Evolutionary conservation across 1,140 invertebrate species (phyloP).

Genomic region (Aphidius gifuensis): DNA sequence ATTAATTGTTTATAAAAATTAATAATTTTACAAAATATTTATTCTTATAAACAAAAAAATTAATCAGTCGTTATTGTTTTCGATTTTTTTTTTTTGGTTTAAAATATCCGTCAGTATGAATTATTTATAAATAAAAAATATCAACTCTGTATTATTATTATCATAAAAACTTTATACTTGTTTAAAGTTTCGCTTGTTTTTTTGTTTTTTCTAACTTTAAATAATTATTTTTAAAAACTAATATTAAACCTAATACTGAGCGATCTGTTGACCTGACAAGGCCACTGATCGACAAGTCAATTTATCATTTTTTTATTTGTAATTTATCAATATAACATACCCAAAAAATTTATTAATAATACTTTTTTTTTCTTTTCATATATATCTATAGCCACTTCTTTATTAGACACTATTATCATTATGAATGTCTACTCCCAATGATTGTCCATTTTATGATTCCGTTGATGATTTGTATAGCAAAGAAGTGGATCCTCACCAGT

Average conservation of each 20-base stretch:
- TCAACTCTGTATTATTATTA: neutral
- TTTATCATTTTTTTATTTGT: conserved; percentile 7
- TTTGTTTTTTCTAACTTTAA: conserved; percentile 7
- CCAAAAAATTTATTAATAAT: conserved; percentile 24
- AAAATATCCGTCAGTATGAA: neutral
- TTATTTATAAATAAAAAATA: neutral
- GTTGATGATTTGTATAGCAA: conserved; percentile 51
- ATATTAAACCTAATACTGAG: conserved; percentile 23
- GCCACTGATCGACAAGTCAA: conserved; percentile 17
- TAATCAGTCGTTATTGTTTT: no score
- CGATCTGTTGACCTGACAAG: conserved; percentile 14
- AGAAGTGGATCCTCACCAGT: conserved; percentile 45
- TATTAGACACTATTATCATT: conserved; percentile 11
- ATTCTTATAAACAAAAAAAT: no score
- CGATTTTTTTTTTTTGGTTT: no score
- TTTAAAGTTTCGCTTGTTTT: neutral
- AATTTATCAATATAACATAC: neutral
- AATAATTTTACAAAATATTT: no score
- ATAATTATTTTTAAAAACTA: neutral
- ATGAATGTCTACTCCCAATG: conserved; percentile 35
- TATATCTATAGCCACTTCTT: conserved; percentile 7
- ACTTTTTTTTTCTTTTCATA: conserved; percentile 16
- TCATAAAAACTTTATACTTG: no score
- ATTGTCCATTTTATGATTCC: conserved; percentile 37
- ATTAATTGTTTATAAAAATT: no score